Base-by-base conservation (phyloP, 2,888 invertebrate genomes). In the Adela reaumurella region DNA sequence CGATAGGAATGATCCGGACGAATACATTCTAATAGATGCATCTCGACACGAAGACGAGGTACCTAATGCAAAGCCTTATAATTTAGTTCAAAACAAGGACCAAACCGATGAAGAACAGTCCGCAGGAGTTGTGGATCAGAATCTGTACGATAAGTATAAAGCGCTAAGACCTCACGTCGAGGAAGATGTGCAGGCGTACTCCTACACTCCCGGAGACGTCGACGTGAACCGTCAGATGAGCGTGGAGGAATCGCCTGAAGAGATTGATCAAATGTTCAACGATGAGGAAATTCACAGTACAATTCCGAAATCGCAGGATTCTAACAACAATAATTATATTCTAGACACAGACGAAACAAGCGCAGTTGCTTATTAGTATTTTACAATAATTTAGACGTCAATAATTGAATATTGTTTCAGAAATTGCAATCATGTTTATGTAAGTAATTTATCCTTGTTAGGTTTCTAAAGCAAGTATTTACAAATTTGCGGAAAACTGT, bases 321-420 rank as follows among this genome's bases (percentile, higher is more conserved):
- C 59, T 1, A 70, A 70, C 56, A 70, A 68, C 50, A 35, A 35
- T 35, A 8, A 35, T 14, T 63, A 68, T 54, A 58, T 61, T 52
- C 57, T 63, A 46, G 68, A 74, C 50, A 51, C 55, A 2, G 65
- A 69, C 48, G 70, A 68, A 47, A 61, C 56, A 24, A 62, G 61
- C 35, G 65, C 73, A 35, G 62, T 72, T 48, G 69, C 65, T 16
- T 73, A 67, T 56, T 71, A 56, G 55, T 29, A 24, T 24, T 4
- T 24, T 24, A 24, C 24, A 4, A 6, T 6, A 8, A 8, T 8
- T 24, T 24, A 24, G 5, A 8, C 4, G 24, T 24, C 8, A 8
- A 6, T 24, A 24, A 24, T 24, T 24, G 4, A 8, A 6, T 24
- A 24, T 8, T 24, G 8, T 24, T 4, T 24, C 24, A 24, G 4